Evolutionary conservation across 2,113 vertebrate species (phyloP), one percentile per base, ranked within the genome.

Genomic region (Semicossyphus pulcher): DNA sequence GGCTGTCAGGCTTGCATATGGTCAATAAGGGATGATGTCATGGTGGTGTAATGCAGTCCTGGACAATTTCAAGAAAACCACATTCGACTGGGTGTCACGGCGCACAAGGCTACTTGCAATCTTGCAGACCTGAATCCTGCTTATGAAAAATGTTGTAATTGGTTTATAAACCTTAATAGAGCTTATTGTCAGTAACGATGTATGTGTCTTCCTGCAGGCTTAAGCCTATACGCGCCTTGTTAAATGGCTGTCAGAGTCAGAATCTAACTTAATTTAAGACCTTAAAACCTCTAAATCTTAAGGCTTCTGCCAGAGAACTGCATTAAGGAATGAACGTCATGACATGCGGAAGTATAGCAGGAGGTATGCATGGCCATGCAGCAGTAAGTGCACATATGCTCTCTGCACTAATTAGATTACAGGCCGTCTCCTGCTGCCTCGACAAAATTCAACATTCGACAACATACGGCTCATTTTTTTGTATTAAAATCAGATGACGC

Each of bases 11-110:
- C 65, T 81, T 87, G 64, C 42, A 69, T 31, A 76, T 69, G 59
- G 67, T 67, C 74, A 26, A 21, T 74, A 53, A 20, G 3, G 51
- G 82, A 76, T 88, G 88, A 91, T 84, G 86, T 92, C 90, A 90
- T 88, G 0, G 20, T 62, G 72, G 25, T 72, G 74, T 81, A 75
- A 77, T 84, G 59, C 61, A 72, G 79, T 57, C 63, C 82, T 83
- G 80, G 45, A 10, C 23, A 47, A 26, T 80, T 64, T 88, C 71
- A 76, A 76, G 53, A 58, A 77, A 81, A 70, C 48, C 12, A 32
- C 37, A 48, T 41, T 58, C 1, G 48, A 80, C 23, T 42, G 63
- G 54, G 15, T 64, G 49, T 71, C 34, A 61, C 20, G 34, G 41
- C 7, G 3, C 10, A 0, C 21, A 10, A 9, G 20, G 39, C 39